Evolutionary conservation across 2,888 invertebrate species (phyloP), one percentile per base, ranked within the genome.

Genomic region (Calliscelio sp.): DNA sequence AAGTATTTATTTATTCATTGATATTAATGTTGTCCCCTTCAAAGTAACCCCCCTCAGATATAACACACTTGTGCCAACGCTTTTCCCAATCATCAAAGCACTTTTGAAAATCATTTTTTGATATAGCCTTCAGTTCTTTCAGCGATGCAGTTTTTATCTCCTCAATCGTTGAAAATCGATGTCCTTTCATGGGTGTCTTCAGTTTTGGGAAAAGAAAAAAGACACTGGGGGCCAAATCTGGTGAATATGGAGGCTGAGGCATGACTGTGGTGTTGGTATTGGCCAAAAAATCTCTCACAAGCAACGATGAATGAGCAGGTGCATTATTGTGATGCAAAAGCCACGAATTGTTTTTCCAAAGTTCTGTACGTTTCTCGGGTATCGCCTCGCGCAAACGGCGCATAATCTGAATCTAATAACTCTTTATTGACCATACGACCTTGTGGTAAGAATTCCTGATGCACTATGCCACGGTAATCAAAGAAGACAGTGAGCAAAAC

Each of bases 171-270:
- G 22, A 0, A 22, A 38, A 73, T 55, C 65, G 70, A n/a, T 51
- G 49, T 71, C 83, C 86, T 82, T 86, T 86, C 57, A 89, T 46
- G 41, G 86, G 66, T 57, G 46, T 86, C 55, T 89, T 88, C 28
- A 89, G 57, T 77, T 86, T 87, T 53, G 78, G 85, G 74, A 89
- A 89, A 49, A 86, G 73, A 46, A 87, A 88, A 85, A 84, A 86
- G 81, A 86, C 84, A 68, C 85, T 82, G 14, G 10, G 84, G 84
- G 55, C 55, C 18, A 55, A 14, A 11, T 41, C 63, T 5, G 87
- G 86, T 10, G 79, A 86, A 81, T 86, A 84, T 18, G 82, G 86
- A 46, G 85, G 63, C 53, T 78, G 85, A 4, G 78, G 65, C 65
- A 88, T 75, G n/a, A 79, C 55, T 53, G 66, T n/a, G 6, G 70